A percentile compares a stretch with the other conserved stretches of the same genome.
phyloP scores from a whole-genome alignment of 2,888 invertebrate genomes.

The Protonemura montana region DNA sequence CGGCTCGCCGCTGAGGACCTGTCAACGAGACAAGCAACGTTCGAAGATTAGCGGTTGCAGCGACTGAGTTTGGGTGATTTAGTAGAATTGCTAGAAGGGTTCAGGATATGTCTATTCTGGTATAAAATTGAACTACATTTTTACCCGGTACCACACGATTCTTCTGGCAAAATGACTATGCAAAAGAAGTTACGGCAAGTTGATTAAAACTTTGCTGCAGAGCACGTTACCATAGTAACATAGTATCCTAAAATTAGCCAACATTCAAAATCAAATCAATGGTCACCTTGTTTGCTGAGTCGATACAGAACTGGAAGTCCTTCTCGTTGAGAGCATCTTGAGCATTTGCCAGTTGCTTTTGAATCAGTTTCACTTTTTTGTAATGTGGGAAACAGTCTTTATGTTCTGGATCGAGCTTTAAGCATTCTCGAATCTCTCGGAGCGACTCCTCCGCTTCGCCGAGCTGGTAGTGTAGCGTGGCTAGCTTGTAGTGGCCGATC shows the following conservation, averaged over 20 bases:
- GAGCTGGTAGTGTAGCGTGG: conserved; percentile 83
- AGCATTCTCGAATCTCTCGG: conserved; percentile 93
- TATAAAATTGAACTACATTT: too few relatives aligned
- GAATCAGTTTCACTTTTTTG: conserved; percentile 93
- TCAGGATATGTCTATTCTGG: too few relatives aligned
- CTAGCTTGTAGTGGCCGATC: conserved; percentile 80
- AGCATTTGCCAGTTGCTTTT: conserved; percentile 76
- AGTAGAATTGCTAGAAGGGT: too few relatives aligned
- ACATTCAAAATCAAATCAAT: neutral
- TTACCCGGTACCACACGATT: too few relatives aligned
- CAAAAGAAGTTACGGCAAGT: too few relatives aligned
- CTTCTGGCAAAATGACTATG: too few relatives aligned
- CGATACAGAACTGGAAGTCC: conserved; percentile 73
- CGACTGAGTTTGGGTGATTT: too few relatives aligned
- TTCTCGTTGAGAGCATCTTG: conserved; percentile 68
- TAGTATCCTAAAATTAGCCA: neutral
- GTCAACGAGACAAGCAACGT: conserved; percentile 44
- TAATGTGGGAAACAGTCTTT: conserved; percentile 95
- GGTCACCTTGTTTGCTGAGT: conserved; percentile 68
- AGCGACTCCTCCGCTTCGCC: conserved; percentile 92
- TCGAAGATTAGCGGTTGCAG: too few relatives aligned
- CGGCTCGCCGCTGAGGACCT: conserved; percentile 70
- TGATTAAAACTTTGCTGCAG: too few relatives aligned
- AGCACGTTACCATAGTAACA: too few relatives aligned
- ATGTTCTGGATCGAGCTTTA: conserved; percentile 97